Percentiles rank a stretch among this genome's conserved stretches.
These are phyloP conservation scores for Chrysolina haemoptera DNA, from an alignment of 2,888 invertebrate genomes.

Conservation along the genomic window DNA sequence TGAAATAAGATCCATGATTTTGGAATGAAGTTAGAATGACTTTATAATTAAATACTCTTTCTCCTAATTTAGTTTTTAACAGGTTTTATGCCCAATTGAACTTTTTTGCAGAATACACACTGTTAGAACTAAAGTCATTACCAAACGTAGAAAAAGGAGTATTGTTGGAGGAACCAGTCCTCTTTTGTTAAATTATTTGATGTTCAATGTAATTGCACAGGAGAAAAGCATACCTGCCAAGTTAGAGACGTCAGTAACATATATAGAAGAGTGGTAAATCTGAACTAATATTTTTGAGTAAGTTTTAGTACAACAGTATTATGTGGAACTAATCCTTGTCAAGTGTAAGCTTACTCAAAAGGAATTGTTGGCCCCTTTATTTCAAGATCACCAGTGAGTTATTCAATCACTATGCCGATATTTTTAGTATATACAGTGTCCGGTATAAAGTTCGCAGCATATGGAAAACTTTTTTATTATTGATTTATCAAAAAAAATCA, in stretches of 20 bases:
- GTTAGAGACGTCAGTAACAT: constrained; percentile 34
- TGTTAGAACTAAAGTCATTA: constrained; percentile 55
- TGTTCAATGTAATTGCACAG: constrained; percentile 46
- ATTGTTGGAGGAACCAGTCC: constrained; percentile 46
- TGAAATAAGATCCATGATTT: too few species aligned
- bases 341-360: constrained; percentile 29
- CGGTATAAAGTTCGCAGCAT: too few species aligned
- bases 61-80: too few species aligned
- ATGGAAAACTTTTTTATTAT: too few species aligned
- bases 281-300: constrained; percentile 30
- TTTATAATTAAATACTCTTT: too few species aligned
- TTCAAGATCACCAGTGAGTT: not conserved
- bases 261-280: constrained; percentile 32
- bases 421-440: too few species aligned
- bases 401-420: too few species aligned
- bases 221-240: constrained; percentile 44
- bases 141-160: constrained; percentile 46
- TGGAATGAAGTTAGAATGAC: too few species aligned
- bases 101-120: constrained; percentile 54
- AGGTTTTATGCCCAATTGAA: not conserved
- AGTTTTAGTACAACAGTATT: constrained; percentile 21
- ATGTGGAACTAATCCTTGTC: constrained; percentile 34
- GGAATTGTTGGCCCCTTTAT: not conserved
- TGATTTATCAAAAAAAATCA: too few species aligned
- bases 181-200: constrained; percentile 43